phyloP scores from a whole-genome alignment of 2,888 invertebrate genomes.

The Agonopterix subpropinquella region DNA sequence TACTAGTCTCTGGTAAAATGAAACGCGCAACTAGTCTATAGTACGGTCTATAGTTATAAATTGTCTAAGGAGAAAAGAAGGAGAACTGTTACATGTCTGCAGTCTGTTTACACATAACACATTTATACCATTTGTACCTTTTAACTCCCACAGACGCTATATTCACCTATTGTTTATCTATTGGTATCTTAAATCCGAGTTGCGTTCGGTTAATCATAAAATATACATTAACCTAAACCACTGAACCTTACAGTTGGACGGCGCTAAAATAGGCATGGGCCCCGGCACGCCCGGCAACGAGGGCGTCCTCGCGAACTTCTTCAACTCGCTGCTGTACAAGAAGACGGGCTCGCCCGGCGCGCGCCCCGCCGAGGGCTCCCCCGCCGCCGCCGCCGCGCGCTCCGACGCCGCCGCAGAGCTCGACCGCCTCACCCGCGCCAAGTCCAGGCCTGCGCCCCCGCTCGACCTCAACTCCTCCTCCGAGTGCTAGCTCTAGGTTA shows the following conservation, averaged over 20 bases:
- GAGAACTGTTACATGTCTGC: too few relatives aligned
- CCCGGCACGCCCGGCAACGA: constrained; percentile 84
- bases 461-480: constrained; percentile 73
- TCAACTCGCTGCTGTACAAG: constrained; percentile 97
- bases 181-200: too few relatives aligned
- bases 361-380: constrained; percentile 43
- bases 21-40: too few relatives aligned
- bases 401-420: constrained; percentile 95
- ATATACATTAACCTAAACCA: background rate
- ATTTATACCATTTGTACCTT: too few relatives aligned
- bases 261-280: constrained; percentile 81
- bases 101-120: too few relatives aligned
- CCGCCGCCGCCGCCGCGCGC: constrained; percentile 76
- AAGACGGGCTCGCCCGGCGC: constrained; percentile 86
- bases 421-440: constrained; percentile 88
- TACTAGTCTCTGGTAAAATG: too few relatives aligned
- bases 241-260: constrained; percentile 76
- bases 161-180: too few relatives aligned
- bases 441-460: constrained; percentile 78
- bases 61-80: too few relatives aligned
- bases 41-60: too few relatives aligned
- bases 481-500: constrained; percentile 44
- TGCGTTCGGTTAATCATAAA: background rate
- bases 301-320: constrained; percentile 95
- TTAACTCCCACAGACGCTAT: too few relatives aligned